A percentile compares a stretch with the other conserved stretches of the same genome.
Evolutionary conservation across 2,888 invertebrate species (phyloP).

Genomic region (Orthosia gothica): DNA sequence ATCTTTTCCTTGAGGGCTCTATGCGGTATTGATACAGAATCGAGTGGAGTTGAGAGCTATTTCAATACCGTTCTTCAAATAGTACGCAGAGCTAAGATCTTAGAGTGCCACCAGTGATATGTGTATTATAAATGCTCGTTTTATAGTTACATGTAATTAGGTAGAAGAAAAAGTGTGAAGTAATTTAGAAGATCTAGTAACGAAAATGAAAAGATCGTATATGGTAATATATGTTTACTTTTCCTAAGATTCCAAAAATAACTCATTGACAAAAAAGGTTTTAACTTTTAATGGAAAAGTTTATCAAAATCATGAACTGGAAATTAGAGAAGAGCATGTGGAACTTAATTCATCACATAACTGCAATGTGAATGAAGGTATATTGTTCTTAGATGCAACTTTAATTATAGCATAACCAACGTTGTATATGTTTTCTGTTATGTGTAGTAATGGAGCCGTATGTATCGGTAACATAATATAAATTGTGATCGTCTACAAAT

Average conservation of each 20-base stretch:
- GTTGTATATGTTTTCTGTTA: not conserved
- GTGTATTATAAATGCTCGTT: constrained; percentile 26
- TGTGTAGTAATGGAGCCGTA: constrained; percentile 1
- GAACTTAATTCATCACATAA: no score
- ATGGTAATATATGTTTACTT: no score
- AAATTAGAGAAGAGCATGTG: no score
- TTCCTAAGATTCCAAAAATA: no score
- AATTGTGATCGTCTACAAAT: constrained; percentile 29
- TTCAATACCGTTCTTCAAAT: constrained; percentile 58
- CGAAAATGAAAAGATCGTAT: not conserved
- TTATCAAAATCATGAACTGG: no score
- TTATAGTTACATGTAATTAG: not conserved
- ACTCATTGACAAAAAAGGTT: no score
- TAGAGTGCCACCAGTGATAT: constrained; percentile 31
- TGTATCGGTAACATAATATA: constrained; percentile 5
- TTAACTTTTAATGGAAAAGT: no score
- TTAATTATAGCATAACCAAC: not conserved
- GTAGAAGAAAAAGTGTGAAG: not conserved
- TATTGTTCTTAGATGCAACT: no score
- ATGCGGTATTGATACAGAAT: constrained; percentile 60
- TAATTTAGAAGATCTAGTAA: no score
- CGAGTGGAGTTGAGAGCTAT: constrained; percentile 57
- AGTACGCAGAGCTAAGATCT: constrained; percentile 43
- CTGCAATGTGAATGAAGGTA: no score
- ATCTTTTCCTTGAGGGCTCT: constrained; percentile 57